These are phyloP conservation scores for Clunio marinus DNA, from an alignment of 2,888 invertebrate genomes.

Conservation along the genomic window DNA sequence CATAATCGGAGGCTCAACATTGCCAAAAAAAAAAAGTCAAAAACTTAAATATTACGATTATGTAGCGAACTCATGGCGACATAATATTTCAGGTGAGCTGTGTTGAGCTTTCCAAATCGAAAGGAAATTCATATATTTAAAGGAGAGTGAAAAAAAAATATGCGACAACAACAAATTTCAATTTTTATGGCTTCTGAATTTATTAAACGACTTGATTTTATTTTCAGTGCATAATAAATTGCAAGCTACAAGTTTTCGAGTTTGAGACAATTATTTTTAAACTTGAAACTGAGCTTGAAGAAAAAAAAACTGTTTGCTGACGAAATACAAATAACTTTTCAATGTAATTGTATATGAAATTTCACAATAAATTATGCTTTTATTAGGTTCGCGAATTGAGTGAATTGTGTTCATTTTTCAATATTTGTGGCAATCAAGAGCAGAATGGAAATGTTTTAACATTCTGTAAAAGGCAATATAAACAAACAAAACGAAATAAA, in stretches of 20 bases:
- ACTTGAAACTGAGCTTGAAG: conserved; percentile 15
- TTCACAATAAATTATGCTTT: conserved; percentile 21
- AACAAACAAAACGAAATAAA: conserved; percentile 2
- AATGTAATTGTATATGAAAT: conserved; percentile 6
- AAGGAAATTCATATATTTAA: background rate
- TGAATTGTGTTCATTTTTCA: conserved; percentile 18
- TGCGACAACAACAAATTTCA: background rate
- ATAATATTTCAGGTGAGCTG: background rate
- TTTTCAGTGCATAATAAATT: too few relatives aligned
- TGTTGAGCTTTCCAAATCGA: conserved; percentile 5
- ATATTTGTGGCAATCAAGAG: conserved; percentile 19
- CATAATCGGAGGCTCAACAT: conserved; percentile 29
- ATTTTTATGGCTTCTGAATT: conserved; percentile 6
- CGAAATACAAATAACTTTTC: conserved; percentile 1
- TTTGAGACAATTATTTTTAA: conserved; percentile 21
- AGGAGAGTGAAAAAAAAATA: background rate
- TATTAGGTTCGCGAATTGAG: conserved; percentile 7
- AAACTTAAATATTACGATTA: background rate
- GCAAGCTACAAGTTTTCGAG: conserved; percentile 20
- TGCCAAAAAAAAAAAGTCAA: background rate
- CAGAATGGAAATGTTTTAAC: background rate
- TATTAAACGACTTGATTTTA: background rate
- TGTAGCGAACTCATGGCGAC: background rate
- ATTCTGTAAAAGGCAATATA: background rate
- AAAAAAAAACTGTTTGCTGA: too few relatives aligned